Base-by-base conservation (phyloP, 2,113 vertebrate genomes). In the Macaca nemestrina region DNA sequence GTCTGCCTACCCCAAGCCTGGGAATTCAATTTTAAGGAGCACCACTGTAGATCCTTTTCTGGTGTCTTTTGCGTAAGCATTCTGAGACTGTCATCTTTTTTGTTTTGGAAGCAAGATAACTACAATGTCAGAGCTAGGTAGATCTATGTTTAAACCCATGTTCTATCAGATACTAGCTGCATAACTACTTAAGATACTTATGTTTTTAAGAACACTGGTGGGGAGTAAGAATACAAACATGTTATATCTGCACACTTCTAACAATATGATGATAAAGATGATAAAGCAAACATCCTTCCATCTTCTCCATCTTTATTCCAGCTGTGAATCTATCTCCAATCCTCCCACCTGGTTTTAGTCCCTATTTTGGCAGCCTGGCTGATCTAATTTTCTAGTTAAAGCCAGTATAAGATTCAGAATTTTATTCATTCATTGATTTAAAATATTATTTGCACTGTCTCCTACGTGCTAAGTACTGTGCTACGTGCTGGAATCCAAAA, bases 61-160 rank as follows among this genome's bases (percentile, higher is more conserved):
- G 59, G 14, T 83, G 20, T 40, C 23, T 59, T 81, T 64, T 82
- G 25, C 22, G 78, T 87, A 92, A 90, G 2, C 17, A 25, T 61
- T 87, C 67, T 82, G 43, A 89, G 20, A 67, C 38, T 88, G 27
- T 50, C 17, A n/a, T 13, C 5, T 82, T 80, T 70, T 82, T 70
- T 80, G 67, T 73, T 94, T 86, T 75, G 35, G 43, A 95, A 96
- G 35, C n/a, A 95, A 95, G n/a, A 68, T 45, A 25, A 88, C 25
- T 57, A 90, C 27, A 35, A 88, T 18, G 82, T 55, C 43, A 40
- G 20, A 64, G 35, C 27, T 30, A 45, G 22, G 30, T 8, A 83
- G 3, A 32, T 61, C 13, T 88, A 23, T 91, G 23, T 64, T 75
- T 57, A 95, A 88, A 92, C 38, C 38, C 25, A 88, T 61, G 35